Evolutionary conservation across 2,888 invertebrate genomes (phyloP), one percentile per base, ranked within the genome.

Genomic region (Ceratothoa steindachneri): DNA sequence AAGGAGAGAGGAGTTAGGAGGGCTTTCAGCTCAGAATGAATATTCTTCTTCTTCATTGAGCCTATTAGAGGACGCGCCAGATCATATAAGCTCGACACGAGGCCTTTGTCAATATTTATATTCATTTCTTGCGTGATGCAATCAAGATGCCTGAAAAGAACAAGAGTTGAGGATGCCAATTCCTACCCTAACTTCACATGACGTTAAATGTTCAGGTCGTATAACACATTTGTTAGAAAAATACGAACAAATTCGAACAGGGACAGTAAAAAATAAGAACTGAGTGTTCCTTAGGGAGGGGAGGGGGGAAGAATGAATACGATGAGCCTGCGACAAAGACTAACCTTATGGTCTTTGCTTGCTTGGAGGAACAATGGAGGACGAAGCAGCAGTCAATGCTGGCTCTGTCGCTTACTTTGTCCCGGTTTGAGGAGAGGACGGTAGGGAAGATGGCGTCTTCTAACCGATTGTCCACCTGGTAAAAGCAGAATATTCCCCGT

Each of bases 391-490:
- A 30, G 4, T 51, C 24, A n/a, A 52, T 29, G 65, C 66, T 64
- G 19, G 66, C 41, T 51, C 66, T 30, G 24, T 28, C 22, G n/a
- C 15, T 19, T 1, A 30, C n/a, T 22, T 22, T 27, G 1, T 30
- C 22, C 22, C 53, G 60, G 51, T 60, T 64, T 12, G 76, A 70
- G 81, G 89, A 87, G 15, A 91, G 81, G 9, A 90, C 89, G 53
- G 89, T 88, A 0, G 90, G 90, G 82, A 90, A 91, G 52, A 89
- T 87, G 15, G 90, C 89, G 82, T 90, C 90, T 69, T 87, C 86
- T 77, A 90, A 83, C 84, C 91, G 91, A 84, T 93, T 92, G 84
- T 93, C 93, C 76, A 93, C 86, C 87, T 93, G 87, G 28, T 88
- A 82, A 74, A 85, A 84, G n/a, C n/a, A n/a, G n/a, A n/a, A n/a